phyloP scores from a whole-genome alignment of 2,888 invertebrate genomes.

The Calameuta idolon region DNA sequence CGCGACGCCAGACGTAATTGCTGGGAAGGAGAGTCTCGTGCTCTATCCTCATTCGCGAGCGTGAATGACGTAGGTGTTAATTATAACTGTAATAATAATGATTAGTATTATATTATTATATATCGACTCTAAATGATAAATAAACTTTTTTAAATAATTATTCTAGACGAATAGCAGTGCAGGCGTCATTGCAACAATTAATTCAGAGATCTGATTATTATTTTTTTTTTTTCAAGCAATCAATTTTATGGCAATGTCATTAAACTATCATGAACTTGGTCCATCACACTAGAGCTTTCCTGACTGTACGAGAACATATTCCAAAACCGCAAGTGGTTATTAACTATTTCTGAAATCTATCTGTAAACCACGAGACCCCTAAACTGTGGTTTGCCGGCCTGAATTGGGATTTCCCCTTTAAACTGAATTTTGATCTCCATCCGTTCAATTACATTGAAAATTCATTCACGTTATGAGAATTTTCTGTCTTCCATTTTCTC shows the following conservation, averaged over 20 bases:
- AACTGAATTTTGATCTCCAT: background rate
- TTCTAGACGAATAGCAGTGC: background rate
- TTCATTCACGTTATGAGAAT: background rate
- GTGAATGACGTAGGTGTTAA: background rate
- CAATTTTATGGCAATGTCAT: too few species aligned
- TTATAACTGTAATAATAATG: slow-evolving; percentile 47
- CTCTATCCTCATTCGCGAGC: background rate
- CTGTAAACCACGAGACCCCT: too few species aligned
- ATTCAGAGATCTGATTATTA: too few species aligned
- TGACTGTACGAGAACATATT: too few species aligned
- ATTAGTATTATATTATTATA: slow-evolving; percentile 47
- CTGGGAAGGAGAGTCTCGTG: background rate
- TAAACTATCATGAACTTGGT: too few species aligned
- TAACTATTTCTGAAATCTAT: too few species aligned
- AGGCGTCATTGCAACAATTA: too few species aligned
- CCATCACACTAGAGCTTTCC: too few species aligned
- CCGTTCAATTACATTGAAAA: background rate
- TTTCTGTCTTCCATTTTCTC: background rate
- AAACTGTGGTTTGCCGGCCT: too few species aligned
- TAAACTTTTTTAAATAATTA: slow-evolving; percentile 42
- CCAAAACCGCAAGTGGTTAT: too few species aligned
- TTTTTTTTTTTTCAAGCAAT: too few species aligned
- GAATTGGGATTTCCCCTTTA: background rate
- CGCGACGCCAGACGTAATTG: background rate
- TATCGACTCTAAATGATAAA: slow-evolving; percentile 37